phyloP scores from a whole-genome alignment of 2,113 vertebrate genomes.

The Hoplias malabaricus region DNA sequence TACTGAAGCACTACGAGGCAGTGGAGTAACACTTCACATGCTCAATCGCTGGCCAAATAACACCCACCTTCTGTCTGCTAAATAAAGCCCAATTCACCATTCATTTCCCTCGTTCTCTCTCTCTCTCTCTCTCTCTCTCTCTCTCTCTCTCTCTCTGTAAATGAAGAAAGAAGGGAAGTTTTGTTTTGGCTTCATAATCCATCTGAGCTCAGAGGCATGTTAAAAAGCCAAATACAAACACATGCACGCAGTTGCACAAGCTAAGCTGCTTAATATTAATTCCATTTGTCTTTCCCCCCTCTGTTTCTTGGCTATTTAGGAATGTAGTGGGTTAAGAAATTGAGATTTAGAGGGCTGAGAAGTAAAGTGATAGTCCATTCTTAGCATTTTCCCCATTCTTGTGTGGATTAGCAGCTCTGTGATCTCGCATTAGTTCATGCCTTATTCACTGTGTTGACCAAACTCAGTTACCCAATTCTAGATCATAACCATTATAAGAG shows the following conservation, averaged over 20 bases:
- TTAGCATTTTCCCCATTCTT: conserved; percentile 1
- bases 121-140: neutral
- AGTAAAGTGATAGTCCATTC: neutral
- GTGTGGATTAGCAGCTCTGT: neutral
- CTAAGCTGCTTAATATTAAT: conserved; percentile 69
- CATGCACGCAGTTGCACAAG: conserved; percentile 50
- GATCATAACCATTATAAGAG: neutral
- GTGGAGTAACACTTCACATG: conserved; percentile 13
- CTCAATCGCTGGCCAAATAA: conserved; percentile 42
- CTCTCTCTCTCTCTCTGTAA: neutral
- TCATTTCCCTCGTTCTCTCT: neutral
- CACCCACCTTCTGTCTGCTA: neutral
- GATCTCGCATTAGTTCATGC: neutral
- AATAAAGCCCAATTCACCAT: conserved; percentile 32
- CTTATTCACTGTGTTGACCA: neutral
- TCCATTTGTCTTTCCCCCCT: conserved; percentile 39
- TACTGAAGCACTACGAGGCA: conserved; percentile 20
- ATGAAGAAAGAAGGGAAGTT: conserved; percentile 31
- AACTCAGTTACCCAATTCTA: neutral
- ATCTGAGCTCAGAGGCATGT: conserved; percentile 53
- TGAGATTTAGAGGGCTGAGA: neutral
- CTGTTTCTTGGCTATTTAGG: conserved; percentile 46
- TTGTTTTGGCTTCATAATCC: conserved; percentile 56
- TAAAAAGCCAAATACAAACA: conserved; percentile 49
- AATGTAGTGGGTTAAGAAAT: neutral